Evolutionary conservation across 2,888 invertebrate genomes (phyloP).

Genomic region (Eupithecia exiguata): DNA sequence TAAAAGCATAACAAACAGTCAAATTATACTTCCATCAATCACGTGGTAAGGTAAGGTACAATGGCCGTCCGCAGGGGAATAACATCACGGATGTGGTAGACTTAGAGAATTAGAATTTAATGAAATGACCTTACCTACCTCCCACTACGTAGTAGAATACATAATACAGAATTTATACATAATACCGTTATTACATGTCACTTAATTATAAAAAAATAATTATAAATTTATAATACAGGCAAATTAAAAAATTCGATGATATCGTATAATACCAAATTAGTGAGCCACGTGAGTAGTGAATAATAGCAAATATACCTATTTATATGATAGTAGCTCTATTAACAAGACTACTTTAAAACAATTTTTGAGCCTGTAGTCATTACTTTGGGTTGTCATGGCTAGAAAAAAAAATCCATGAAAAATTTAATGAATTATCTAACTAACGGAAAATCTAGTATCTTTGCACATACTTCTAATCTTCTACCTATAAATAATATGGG

Average conservation of each 20-base stretch:
- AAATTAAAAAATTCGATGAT: no score
- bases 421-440: neutral
- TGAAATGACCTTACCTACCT: neutral
- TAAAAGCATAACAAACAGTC: slow-evolving; percentile 20
- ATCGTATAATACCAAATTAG: no score
- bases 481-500: neutral
- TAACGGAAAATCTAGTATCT: neutral
- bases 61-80: neutral
- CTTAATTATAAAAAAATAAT: no score
- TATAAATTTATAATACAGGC: no score
- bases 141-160: no score
- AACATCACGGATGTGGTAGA: neutral
- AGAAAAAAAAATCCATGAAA: neutral
- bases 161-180: no score
- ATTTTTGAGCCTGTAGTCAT: neutral
- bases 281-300: no score
- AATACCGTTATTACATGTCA: no score
- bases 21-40: slow-evolving; percentile 27
- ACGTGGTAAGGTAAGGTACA: neutral
- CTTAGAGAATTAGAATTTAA: neutral
- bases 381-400: no score
- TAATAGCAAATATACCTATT: neutral
- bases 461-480: neutral
- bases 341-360: neutral
- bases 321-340: neutral